A percentile compares a stretch with the other conserved stretches of the same genome.
These are phyloP conservation scores for Scaptomyza caliginosa DNA, from an alignment of 2,888 invertebrate species.

Conservation along the genomic window DNA sequence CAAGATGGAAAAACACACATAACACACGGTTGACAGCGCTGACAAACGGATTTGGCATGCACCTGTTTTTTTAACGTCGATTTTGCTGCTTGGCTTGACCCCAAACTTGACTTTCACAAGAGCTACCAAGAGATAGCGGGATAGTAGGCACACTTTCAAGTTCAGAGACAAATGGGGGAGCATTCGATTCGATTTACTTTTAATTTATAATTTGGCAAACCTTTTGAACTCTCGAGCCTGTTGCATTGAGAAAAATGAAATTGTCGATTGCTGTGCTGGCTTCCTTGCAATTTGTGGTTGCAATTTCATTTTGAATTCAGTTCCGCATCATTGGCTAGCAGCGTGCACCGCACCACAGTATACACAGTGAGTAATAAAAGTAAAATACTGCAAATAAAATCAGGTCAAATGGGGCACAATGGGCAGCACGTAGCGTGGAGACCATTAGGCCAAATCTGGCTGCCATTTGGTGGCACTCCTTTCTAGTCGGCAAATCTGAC, in stretches of 20 bases:
- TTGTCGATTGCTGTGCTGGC: slow-evolving; percentile 60
- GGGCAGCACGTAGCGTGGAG: slow-evolving; percentile 55
- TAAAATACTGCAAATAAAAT: slow-evolving; percentile 77
- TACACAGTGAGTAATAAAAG: slow-evolving; percentile 73
- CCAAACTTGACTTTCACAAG: slow-evolving; percentile 69
- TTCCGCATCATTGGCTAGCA: slow-evolving; percentile 68
- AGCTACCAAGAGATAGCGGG: slow-evolving; percentile 21
- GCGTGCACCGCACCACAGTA: slow-evolving; percentile 42
- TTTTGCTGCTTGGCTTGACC: slow-evolving; percentile 39
- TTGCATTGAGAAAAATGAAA: slow-evolving; percentile 70
- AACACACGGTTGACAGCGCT: slow-evolving; percentile 30
- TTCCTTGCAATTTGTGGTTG: slow-evolving; percentile 73
- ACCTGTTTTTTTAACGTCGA: slow-evolving; percentile 57
- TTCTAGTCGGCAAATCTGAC: slow-evolving; percentile 57
- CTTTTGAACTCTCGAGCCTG: slow-evolving; percentile 67
- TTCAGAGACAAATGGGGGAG: slow-evolving; percentile 73
- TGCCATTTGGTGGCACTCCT: slow-evolving; percentile 53
- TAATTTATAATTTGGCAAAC: slow-evolving; percentile 79
- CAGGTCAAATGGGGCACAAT: slow-evolving; percentile 77
- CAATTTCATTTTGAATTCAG: slow-evolving; percentile 75
- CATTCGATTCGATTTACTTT: slow-evolving; percentile 80
- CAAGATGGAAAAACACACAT: slow-evolving; percentile 69
- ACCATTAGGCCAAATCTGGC: slow-evolving; percentile 58
- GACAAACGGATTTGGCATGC: slow-evolving; percentile 77
- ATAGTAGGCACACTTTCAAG: slow-evolving; percentile 61